phyloP scores from a whole-genome alignment of 2,113 vertebrate genomes.

The Mixornis gularis region DNA sequence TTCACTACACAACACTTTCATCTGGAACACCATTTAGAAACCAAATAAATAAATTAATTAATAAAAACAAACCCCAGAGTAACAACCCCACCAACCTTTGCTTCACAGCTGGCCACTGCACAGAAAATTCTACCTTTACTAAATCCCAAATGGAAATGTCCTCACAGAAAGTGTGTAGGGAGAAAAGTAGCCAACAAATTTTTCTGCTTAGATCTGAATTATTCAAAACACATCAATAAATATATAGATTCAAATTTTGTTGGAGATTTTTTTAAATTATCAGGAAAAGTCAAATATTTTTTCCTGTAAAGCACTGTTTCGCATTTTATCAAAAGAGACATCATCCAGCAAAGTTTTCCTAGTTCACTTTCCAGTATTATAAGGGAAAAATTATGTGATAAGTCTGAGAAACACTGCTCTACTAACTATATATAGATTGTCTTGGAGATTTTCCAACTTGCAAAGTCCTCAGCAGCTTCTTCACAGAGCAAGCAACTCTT shows the following conservation, averaged over 20 bases:
- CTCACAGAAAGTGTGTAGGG: neutral
- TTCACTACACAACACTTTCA: neutral
- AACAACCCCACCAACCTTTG: neutral
- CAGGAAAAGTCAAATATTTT: neutral
- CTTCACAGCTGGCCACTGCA: neutral
- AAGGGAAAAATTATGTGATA: neutral
- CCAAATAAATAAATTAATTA: neutral
- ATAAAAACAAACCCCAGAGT: neutral
- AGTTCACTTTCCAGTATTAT: neutral
- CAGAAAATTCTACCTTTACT: neutral
- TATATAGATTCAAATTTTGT: neutral
- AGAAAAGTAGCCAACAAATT: neutral
- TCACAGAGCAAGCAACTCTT: neutral
- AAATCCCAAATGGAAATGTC: neutral
- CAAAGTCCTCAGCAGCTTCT: constrained; percentile 27
- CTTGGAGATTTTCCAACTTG: constrained; percentile 32
- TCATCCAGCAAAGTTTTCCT: neutral
- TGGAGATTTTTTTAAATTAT: neutral
- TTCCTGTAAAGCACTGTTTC: neutral
- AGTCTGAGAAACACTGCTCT: neutral
- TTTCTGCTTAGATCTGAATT: neutral
- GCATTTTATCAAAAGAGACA: neutral
- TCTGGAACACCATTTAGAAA: neutral
- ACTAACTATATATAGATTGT: constrained; percentile 5
- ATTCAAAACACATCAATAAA: neutral